A percentile compares a stretch with the other conserved stretches of the same genome.
phyloP scores from a whole-genome alignment of 1,140 invertebrate genomes.

The Tetramorium simillimum region DNA sequence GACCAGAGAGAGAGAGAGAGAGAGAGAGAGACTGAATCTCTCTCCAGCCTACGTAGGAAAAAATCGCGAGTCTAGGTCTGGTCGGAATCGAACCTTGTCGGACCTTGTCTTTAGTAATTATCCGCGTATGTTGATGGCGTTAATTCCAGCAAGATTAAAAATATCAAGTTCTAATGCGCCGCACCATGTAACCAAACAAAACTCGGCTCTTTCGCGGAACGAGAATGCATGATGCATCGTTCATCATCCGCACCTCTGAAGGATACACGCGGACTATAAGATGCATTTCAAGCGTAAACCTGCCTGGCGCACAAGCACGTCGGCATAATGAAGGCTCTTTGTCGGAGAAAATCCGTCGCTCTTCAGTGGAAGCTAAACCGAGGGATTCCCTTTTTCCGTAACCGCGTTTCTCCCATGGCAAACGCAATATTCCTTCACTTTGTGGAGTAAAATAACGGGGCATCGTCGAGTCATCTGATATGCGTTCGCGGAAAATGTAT shows the following conservation, averaged over 20 bases:
- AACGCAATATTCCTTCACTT: not conserved
- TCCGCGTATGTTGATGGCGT: not conserved
- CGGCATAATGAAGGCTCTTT: constrained; percentile 20
- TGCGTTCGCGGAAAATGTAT: not conserved
- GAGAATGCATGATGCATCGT: constrained; percentile 33
- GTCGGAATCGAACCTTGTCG: no score
- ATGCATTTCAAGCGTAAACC: constrained; percentile 44
- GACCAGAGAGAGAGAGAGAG: no score
- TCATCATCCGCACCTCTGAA: constrained; percentile 29
- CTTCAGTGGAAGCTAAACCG: not conserved
- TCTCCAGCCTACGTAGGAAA: no score
- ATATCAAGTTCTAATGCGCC: not conserved
- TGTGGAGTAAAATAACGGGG: not conserved
- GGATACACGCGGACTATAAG: constrained; percentile 23
- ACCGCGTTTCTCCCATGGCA: not conserved
- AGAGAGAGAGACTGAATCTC: no score
- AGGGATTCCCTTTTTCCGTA: not conserved
- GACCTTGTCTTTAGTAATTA: no score
- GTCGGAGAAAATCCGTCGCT: constrained; percentile 12
- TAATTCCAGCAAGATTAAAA: constrained; percentile 2
- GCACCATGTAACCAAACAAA: not conserved
- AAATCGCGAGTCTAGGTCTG: no score
- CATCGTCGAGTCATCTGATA: not conserved
- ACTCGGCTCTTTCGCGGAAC: constrained; percentile 10
- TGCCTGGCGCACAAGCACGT: not conserved